Conservation (phyloP, 1,140 invertebrate genomes). For the Galleria mellonella region DNA sequence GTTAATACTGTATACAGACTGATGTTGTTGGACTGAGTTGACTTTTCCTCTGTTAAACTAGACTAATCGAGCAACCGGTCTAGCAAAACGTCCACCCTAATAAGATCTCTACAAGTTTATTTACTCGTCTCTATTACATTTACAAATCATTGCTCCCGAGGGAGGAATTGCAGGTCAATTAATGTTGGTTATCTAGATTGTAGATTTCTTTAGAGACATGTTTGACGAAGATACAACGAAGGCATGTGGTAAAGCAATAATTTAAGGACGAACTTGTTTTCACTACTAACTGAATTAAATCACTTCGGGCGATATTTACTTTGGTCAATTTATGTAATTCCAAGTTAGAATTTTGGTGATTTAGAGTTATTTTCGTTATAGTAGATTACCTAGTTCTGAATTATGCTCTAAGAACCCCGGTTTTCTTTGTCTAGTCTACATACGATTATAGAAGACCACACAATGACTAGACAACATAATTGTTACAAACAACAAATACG, state of each 20-base stretch:
- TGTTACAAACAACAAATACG: too few species aligned
- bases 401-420: too few species aligned
- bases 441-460: too few species aligned
- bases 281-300: constrained; percentile 67
- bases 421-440: too few species aligned
- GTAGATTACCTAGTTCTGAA: too few species aligned
- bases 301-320: constrained; percentile 39
- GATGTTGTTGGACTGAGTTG: constrained; percentile 34
- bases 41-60: constrained; percentile 26
- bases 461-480: too few species aligned
- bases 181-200: constrained; percentile 22
- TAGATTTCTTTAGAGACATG: constrained; percentile 25
- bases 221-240: constrained; percentile 27
- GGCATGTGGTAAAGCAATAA: constrained; percentile 26
- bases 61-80: constrained; percentile 25
- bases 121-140: constrained; percentile 5
- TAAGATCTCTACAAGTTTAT: constrained; percentile 21
- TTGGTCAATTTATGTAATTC: constrained; percentile 17
- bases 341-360: background rate
- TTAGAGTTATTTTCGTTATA: too few species aligned
- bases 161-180: constrained; percentile 17
- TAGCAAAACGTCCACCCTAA: constrained; percentile 32
- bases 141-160: constrained; percentile 8
- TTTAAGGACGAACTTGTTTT: constrained; percentile 66
- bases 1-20: constrained; percentile 46